A percentile compares a stretch with the other conserved stretches of the same genome.
Conservation (phyloP, 1,140 invertebrate species). For the Samia ricini region DNA sequence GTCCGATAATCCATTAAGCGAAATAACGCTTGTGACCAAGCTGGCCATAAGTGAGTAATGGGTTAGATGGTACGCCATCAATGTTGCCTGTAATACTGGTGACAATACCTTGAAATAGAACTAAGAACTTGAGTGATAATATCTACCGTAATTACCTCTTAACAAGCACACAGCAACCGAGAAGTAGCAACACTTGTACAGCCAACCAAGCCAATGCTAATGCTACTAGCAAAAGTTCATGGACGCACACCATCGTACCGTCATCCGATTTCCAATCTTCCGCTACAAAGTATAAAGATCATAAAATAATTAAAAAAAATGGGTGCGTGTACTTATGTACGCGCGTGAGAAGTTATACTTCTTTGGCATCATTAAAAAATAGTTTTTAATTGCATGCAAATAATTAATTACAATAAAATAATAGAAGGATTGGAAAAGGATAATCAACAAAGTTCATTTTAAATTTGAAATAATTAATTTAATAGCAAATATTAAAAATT, state of each 20-base stretch:
- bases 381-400: no score
- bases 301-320: neutral
- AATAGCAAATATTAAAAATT: no score
- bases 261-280: constrained; percentile 26
- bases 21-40: no score
- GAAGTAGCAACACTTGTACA: constrained; percentile 64
- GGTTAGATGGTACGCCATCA: no score
- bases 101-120: neutral
- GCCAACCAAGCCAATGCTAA: constrained; percentile 67
- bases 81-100: neutral
- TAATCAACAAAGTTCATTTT: no score
- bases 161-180: constrained; percentile 71
- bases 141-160: constrained; percentile 48
- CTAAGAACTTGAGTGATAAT: neutral
- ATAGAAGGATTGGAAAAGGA: no score
- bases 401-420: no score
- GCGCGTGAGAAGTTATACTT: no score
- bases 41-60: no score
- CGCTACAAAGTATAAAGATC: constrained; percentile 22
- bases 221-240: constrained; percentile 68
- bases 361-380: no score
- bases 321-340: neutral
- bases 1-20: no score
- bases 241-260: constrained; percentile 61
- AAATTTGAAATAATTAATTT: no score